Evolutionary conservation across 2,888 invertebrate species (phyloP), one percentile per base, ranked within the genome.

Genomic region (Cactoblastis cactorum): DNA sequence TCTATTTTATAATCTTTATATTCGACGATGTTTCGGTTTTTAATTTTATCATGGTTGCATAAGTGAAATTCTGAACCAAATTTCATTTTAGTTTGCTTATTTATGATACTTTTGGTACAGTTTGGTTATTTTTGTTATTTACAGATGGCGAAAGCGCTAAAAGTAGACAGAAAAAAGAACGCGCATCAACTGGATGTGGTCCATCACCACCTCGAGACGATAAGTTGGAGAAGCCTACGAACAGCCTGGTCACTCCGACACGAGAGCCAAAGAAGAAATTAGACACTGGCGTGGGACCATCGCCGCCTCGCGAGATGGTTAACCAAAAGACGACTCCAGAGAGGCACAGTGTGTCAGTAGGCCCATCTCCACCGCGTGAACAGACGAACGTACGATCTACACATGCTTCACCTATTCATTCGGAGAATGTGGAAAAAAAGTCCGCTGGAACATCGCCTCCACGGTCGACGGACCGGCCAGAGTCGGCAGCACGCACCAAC

Each of bases 111-210:
- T n/a, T n/a, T n/a, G n/a, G n/a, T n/a, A n/a, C n/a, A n/a, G n/a
- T n/a, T n/a, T n/a, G n/a, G n/a, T n/a, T n/a, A n/a, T n/a, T n/a
- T n/a, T n/a, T n/a, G n/a, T n/a, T 15, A 38, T 9, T 18, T 35
- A 45, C 68, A 77, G 75, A 70, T 52, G 57, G 62, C 43, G 65
- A 65, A 54, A 69, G 53, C 53, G 19, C 54, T 5, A 68, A 61
- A 55, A 81, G 87, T 60, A 83, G 85, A 47, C 49, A 53, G 11
- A 70, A 65, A 53, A 79, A 71, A 59, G 80, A 81, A 55, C 77
- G 78, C 3, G 59, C 64, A 1, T 92, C 93, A 0, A 93, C 92
- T 1, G 92, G 90, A n/a, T 92, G 92, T 58, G 93, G 93, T 1
- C 90, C 92, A 18, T 93, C 93, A 0, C 92, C 93, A 4, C 92